Base-by-base conservation (phyloP, 2,113 vertebrate genomes). In the Microtus richardsoni region DNA sequence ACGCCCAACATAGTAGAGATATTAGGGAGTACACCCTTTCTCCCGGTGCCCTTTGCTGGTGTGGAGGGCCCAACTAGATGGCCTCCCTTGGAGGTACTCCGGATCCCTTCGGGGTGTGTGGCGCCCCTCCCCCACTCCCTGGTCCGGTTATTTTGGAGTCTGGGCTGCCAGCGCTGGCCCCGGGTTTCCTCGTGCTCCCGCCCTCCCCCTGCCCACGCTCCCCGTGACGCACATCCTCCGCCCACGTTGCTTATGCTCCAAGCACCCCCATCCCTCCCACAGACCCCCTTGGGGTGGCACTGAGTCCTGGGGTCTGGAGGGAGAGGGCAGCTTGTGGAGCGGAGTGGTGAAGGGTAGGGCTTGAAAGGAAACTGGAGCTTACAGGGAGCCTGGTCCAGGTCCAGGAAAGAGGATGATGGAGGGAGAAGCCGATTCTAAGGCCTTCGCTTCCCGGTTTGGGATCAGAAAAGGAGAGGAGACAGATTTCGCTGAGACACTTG, bases 141-240 rank as follows among this genome's bases (percentile, higher is more conserved):
- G 30, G 47, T 26, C 44, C 3, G 70, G 87, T 97, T 97, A 97
- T 97, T 97, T 98, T 94, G 96, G 97, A 97, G 93, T 54, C 89
- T 28, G 84, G 93, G 91, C 91, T 97, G 97, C 96, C 97, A 97
- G 96, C 95, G 91, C 96, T 90, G 97, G 97, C 97, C 97, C 89
- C 80, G 89, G 96, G 91, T 96, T 97, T 97, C 96, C 97, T 97
- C 95, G 97, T 97, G 92, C 93, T 83, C 92, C 0, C 66, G 73
- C 96, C 80, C 88, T 92, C 93, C 62, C 71, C 41, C 1, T 0
- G 60, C 91, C 97, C 97, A 95, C 97, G 97, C 96, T 94, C 96
- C 94, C 91, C 85, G 28, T 33, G 95, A 91, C 93, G 28, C 12
- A 41, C 95, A 97, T 95, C 89, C 93, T 94, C 93, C 91, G 89